These are phyloP conservation scores for Isurus oxyrinchus DNA, from an alignment of 2,113 vertebrate species.

Conservation along the genomic window DNA sequence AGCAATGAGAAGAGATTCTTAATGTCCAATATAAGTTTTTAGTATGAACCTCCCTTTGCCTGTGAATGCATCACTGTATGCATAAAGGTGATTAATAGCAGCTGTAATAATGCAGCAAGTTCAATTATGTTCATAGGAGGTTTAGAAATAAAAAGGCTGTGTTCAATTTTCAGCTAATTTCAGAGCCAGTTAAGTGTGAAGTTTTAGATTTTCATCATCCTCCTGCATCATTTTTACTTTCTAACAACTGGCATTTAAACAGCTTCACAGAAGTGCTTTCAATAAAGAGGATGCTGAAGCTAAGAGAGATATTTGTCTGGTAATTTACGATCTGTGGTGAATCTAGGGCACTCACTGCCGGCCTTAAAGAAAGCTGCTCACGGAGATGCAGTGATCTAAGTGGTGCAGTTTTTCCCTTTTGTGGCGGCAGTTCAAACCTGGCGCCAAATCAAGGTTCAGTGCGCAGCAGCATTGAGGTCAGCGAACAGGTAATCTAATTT, in stretches of 20 bases:
- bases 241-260: not conserved
- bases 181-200: not conserved
- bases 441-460: not conserved
- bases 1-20: not conserved
- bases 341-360: not conserved
- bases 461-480: not conserved
- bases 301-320: not conserved
- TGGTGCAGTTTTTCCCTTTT: not conserved
- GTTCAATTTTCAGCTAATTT: conserved; percentile 8
- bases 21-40: not conserved
- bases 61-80: not conserved
- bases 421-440: not conserved
- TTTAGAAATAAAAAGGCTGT: not conserved
- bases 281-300: not conserved
- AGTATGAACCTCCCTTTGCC: not conserved
- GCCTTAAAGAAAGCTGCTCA: not conserved
- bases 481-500: not conserved
- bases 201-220: not conserved
- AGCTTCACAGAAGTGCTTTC: not conserved
- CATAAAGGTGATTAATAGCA: not conserved
- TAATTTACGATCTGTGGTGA: not conserved
- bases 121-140: not conserved
- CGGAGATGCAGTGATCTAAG: not conserved
- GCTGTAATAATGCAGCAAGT: not conserved
- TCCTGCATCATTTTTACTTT: not conserved